Base-by-base conservation (phyloP, 2,113 vertebrate species). In the Neogobius melanostomus region DNA sequence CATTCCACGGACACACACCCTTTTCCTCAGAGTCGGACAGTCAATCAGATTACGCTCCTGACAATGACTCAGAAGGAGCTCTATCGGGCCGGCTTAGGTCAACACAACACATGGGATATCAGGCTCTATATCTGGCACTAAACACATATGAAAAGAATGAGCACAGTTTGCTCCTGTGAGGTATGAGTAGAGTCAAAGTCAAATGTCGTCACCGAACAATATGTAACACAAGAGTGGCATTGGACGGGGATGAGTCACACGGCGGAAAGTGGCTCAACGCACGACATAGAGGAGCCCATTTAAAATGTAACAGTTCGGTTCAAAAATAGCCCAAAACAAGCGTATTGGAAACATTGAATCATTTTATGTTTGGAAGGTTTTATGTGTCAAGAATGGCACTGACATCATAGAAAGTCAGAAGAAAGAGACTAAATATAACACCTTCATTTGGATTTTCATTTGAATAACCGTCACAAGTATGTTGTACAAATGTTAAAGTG, bases 1-100 rank as follows among this genome's bases (percentile, higher is more conserved):
- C 76, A 80, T 74, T 83, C 74, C 63, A 59, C 4, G 47, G 76
- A 82, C 82, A 77, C 84, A 78, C 79, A 80, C 76, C 81, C 80
- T 68, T 85, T 84, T 72, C 71, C 81, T 68, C 66, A 74, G 69
- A 69, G 53, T 83, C 75, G 72, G 82, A 86, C 82, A 65, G 71
- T 57, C 77, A 77, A 64, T 54, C 52, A 78, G 86, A 87, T 84
- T 79, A 75, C 57, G 36, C 54, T 52, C 67, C 51, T 15, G 71
- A 70, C 57, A 65, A 28, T 45, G 59, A 66, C 57, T 21, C 6
- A 17, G 48, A 57, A 47, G 57, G 71, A 56, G 66, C 46, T 72
- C 49, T 64, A 63, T 81, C 70, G 72, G 49, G 57, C 64, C 70
- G 6, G 66, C 47, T 17, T 71, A 47, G 46, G 42, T 75, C 53